Percentiles rank a stretch among this genome's conserved stretches.
phyloP scores from a whole-genome alignment of 2,797 vertebrate genomes.

The Gymnoscopelus braueri region DNA sequence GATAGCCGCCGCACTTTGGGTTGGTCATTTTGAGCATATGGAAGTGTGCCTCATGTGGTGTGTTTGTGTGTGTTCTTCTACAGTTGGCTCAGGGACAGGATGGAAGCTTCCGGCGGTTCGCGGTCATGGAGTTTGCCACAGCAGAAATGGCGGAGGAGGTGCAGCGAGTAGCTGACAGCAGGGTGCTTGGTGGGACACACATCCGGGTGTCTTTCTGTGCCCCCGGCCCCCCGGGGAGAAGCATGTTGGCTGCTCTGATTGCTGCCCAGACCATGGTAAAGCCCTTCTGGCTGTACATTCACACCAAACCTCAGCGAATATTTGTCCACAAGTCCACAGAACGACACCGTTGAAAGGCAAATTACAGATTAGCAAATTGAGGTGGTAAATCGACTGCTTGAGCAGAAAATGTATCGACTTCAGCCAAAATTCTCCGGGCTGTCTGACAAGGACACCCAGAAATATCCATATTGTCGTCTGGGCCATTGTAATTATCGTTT shows the following conservation, averaged over 20 bases:
- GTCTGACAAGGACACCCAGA: too few relatives aligned
- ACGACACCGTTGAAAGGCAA: too few relatives aligned
- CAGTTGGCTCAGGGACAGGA: conserved; percentile 94
- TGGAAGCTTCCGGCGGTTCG: conserved; percentile 91
- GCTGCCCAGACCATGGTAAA: conserved; percentile 93
- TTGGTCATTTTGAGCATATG: neutral
- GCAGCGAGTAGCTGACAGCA: conserved; percentile 80
- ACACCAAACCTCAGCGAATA: too few relatives aligned
- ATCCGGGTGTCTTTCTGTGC: conserved; percentile 94
- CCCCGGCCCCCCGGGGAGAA: conserved; percentile 91
- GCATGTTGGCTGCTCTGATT: conserved; percentile 93
- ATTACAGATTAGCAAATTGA: too few relatives aligned
- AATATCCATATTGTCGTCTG: too few relatives aligned
- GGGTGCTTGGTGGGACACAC: conserved; percentile 79
- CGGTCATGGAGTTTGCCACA: conserved; percentile 88
- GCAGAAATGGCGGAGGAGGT: conserved; percentile 86
- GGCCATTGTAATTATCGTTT: too few relatives aligned
- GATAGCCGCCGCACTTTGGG: neutral
- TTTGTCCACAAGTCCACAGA: too few relatives aligned
- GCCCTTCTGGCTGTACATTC: neutral
- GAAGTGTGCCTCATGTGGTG: accelerated
- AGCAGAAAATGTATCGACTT: too few relatives aligned
- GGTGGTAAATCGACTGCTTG: too few relatives aligned
- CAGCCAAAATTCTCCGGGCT: too few relatives aligned
- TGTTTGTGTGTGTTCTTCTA: neutral